A percentile compares a stretch with the other conserved stretches of the same genome.
phyloP scores from a whole-genome alignment of 2,888 invertebrate genomes.

The Bruchidius siliquastri region DNA sequence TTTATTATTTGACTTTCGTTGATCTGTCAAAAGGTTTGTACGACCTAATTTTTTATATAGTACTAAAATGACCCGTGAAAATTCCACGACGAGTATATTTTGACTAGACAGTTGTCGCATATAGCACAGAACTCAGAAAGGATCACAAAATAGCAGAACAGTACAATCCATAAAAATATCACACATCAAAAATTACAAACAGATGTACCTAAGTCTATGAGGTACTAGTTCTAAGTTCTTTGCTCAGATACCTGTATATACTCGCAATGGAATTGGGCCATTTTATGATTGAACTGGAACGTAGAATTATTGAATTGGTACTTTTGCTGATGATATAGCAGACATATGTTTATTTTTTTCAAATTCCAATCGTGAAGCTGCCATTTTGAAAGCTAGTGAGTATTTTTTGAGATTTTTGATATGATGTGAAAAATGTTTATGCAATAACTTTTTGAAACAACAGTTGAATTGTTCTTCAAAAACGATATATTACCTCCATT shows the following conservation, averaged over 20 bases:
- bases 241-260: not conserved
- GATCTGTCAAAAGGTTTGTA: not conserved
- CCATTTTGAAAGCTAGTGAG: no score
- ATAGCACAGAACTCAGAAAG: not conserved
- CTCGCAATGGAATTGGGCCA: not conserved
- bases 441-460: no score
- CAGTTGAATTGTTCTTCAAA: no score
- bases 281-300: not conserved
- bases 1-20: not conserved
- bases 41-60: not conserved
- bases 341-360: no score
- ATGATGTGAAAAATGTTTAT: no score
- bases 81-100: not conserved
- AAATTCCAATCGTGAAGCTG: no score
- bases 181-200: not conserved
- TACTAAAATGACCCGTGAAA: not conserved
- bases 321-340: no score
- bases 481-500: no score
- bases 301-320: no score
- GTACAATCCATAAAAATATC: not conserved
- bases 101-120: not conserved
- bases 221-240: not conserved
- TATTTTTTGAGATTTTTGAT: no score
- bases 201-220: not conserved
- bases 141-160: not conserved